Evolutionary conservation across 1,140 invertebrate species (phyloP).

Genomic region (Solenopsis fugax): DNA sequence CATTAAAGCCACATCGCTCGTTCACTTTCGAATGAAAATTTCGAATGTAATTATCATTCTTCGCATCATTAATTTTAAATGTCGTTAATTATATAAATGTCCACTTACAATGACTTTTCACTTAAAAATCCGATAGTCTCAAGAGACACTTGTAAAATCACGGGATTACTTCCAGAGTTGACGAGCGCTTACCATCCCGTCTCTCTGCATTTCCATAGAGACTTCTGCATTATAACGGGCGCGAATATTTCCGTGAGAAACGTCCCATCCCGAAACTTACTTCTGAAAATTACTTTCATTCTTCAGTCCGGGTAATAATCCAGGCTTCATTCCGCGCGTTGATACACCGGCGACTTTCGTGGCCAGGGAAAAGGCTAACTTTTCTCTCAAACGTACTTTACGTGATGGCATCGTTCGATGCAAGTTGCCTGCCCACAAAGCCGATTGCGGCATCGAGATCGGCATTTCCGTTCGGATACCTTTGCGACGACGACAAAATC

Average conservation of each 20-base stretch:
- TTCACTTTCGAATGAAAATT: not conserved
- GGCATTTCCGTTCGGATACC: constrained; percentile 39
- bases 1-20: constrained; percentile 39
- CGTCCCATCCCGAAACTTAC: constrained; percentile 2
- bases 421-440: constrained; percentile 43
- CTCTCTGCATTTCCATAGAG: not conserved
- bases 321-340: constrained; percentile 26
- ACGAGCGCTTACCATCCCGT: not conserved
- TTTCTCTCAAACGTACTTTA: constrained; percentile 35
- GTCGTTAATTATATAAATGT: not conserved
- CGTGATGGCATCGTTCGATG: constrained; percentile 35
- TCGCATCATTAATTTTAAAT: not conserved
- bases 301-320: constrained; percentile 41
- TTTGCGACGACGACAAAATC: constrained; percentile 50
- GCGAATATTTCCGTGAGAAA: constrained; percentile 23
- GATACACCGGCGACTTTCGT: constrained; percentile 22
- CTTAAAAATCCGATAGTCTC: not conserved
- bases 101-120: not conserved
- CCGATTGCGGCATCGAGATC: constrained; percentile 51
- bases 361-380: constrained; percentile 4
- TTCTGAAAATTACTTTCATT: constrained; percentile 50
- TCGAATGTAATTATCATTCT: not conserved
- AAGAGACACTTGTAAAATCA: not conserved
- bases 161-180: not conserved
- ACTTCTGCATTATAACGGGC: not conserved